A percentile compares a stretch with the other conserved stretches of the same genome.
Evolutionary conservation across 1,140 invertebrate genomes (phyloP).

Genomic region (Geopemphigus sp.): DNA sequence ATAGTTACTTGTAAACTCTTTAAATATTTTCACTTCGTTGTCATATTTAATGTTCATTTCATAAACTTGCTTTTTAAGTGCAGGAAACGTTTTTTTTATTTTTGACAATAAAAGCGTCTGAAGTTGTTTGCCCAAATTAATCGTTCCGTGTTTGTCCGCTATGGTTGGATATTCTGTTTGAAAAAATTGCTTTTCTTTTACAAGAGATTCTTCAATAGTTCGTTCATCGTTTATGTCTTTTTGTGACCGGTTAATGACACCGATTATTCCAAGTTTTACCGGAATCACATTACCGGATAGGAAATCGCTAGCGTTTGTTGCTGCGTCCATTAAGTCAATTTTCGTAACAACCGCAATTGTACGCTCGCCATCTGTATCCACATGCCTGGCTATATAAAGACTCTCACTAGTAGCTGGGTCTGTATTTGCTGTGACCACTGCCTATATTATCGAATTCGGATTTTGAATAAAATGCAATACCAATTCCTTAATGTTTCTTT

Average conservation of each 20-base stretch:
- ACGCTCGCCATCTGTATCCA: conserved; percentile 83
- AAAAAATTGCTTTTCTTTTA: conserved; percentile 65
- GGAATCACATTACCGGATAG: conserved; percentile 69
- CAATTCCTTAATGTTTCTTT: conserved; percentile 88
- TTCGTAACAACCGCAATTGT: conserved; percentile 75
- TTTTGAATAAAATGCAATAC: conserved; percentile 89
- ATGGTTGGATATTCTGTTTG: conserved; percentile 66
- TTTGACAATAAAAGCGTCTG: conserved; percentile 69
- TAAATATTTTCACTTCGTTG: conserved; percentile 64
- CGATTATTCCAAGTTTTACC: conserved; percentile 76
- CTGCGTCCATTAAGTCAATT: conserved; percentile 74
- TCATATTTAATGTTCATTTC: conserved; percentile 67
- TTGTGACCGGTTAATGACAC: conserved; percentile 74
- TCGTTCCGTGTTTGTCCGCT: conserved; percentile 64
- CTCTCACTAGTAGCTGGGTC: conserved; percentile 96
- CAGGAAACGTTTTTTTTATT: conserved; percentile 67
- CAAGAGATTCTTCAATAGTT: conserved; percentile 61
- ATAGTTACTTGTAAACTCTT: conserved; percentile 66
- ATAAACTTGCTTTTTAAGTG: conserved; percentile 65
- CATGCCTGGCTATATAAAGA: conserved; percentile 90
- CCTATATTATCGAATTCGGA: conserved; percentile 90
- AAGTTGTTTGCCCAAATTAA: conserved; percentile 64
- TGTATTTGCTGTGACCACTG: conserved; percentile 92
- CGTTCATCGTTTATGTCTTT: conserved; percentile 69
- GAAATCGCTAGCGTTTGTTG: conserved; percentile 74